Evolutionary conservation across 2,797 vertebrate species (phyloP).

Genomic region (Gymnodraco acuticeps): DNA sequence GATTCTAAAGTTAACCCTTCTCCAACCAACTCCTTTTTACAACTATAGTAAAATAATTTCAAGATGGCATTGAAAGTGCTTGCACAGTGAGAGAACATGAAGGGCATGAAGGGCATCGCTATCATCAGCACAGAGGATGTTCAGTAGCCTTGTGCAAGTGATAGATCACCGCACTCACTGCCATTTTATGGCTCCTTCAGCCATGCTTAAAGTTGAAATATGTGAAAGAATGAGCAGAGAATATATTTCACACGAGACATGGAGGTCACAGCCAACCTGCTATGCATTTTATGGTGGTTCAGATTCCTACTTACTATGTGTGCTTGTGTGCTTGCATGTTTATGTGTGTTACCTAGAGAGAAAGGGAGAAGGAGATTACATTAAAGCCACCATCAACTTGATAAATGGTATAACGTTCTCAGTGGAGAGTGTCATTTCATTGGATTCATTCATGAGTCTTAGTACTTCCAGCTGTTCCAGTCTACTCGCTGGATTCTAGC

Average conservation of each 20-base stretch:
- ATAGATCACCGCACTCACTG: constrained; percentile 65
- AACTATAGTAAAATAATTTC: constrained; percentile 5
- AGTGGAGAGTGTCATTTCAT: constrained; percentile 53
- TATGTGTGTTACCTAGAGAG: constrained; percentile 28
- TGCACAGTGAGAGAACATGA: constrained; percentile 24
- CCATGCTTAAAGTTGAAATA: constrained; percentile 73
- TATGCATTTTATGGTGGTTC: constrained; percentile 71
- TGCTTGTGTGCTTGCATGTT: constrained; percentile 5
- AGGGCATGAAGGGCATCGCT: constrained; percentile 75
- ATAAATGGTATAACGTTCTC: constrained; percentile 59
- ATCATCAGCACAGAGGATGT: constrained; percentile 56
- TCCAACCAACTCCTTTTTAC: constrained; percentile 1
- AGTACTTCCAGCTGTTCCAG: constrained; percentile 44
- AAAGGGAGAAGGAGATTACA: constrained; percentile 46
- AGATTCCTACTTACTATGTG: constrained; percentile 28
- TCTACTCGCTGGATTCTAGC: constrained; percentile 47
- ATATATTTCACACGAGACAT: constrained; percentile 70
- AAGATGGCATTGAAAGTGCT: not conserved
- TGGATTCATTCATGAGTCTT: constrained; percentile 62
- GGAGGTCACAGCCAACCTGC: constrained; percentile 73
- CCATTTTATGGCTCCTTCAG: constrained; percentile 71
- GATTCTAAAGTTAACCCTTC: not conserved
- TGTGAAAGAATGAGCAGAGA: constrained; percentile 63
- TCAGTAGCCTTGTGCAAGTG: constrained; percentile 67
- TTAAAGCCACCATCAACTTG: constrained; percentile 74